A percentile compares a stretch with the other conserved stretches of the same genome.
These are phyloP conservation scores for Apis florea DNA, from an alignment of 1,140 invertebrate species.

Conservation along the genomic window DNA sequence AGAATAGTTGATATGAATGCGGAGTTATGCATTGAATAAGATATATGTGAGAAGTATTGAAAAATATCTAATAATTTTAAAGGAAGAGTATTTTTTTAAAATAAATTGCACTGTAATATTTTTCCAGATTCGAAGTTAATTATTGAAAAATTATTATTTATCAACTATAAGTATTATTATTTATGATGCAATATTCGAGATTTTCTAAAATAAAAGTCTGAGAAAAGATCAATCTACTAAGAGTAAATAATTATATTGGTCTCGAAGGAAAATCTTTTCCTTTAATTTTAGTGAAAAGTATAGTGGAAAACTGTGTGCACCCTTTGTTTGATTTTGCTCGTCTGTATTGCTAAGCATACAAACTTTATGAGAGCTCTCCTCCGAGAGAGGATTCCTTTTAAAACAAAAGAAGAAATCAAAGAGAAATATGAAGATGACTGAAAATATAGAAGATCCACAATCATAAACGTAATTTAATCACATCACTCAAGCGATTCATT, in stretches of 20 bases:
- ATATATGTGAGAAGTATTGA: too few relatives aligned
- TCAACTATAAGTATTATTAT: not conserved
- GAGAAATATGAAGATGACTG: not conserved
- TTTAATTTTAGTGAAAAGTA: not conserved
- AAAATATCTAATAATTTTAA: too few relatives aligned
- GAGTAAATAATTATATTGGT: not conserved
- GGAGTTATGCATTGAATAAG: too few relatives aligned
- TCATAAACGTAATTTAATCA: slow-evolving; percentile 8
- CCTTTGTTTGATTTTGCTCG: slow-evolving; percentile 28
- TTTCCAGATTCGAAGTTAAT: too few relatives aligned
- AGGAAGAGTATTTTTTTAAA: too few relatives aligned
- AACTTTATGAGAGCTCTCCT: slow-evolving; percentile 30
- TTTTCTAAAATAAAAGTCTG: not conserved
- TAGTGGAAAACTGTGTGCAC: not conserved
- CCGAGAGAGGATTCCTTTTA: slow-evolving; percentile 13
- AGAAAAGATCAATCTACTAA: not conserved
- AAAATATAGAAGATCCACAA: slow-evolving; percentile 19
- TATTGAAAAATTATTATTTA: too few relatives aligned
- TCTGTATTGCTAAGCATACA: slow-evolving; percentile 12
- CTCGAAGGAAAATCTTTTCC: not conserved
- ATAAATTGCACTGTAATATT: too few relatives aligned
- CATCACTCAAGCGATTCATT: not conserved
- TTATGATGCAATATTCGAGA: not conserved
- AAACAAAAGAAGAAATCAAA: slow-evolving; percentile 14
- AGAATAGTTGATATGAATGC: not conserved